Base-by-base conservation (phyloP, 2,888 invertebrate species). In the Phanerotoma sp. region DNA sequence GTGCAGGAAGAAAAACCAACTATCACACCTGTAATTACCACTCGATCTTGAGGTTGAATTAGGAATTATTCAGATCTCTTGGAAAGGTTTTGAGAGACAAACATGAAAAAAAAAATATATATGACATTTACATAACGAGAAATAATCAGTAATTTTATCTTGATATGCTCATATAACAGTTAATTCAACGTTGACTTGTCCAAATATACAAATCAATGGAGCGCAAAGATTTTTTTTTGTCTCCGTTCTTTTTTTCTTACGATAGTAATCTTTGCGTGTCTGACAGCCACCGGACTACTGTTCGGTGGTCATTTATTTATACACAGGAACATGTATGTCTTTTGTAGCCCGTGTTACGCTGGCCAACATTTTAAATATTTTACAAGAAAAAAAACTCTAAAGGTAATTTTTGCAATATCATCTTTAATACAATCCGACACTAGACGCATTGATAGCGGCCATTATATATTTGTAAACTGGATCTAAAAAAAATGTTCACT, bases 231-330 rank as follows among this genome's bases (percentile, higher is more conserved):
- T 55, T 47, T 28, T 47, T 33, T 51, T 18, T 37, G 16, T 53
- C 21, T n/a, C n/a, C n/a, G n/a, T n/a, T 47, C 9, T 47, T 28
- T 16, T 45, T 22, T 44, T 57, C 47, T 51, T 38, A 47, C 35
- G 53, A 57, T 57, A 54, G 48, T 59, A 57, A 61, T 61, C 61
- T 37, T 40, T 37, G 49, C 52, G 37, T 33, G 44, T 45, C 42
- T 56, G 61, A 61, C 59, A 58, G 54, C 51, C 37, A 52, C 45
- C 20, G 54, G 50, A 54, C 61, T 61, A 52, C 52, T 32, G 56
- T 58, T 51, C 52, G 13, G 51, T 22, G 52, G 22, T 40, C 33
- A 40, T 47, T 16, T 47, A 47, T 33, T 13, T 53, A 48, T 25
- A 44, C 30, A 28, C 28, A 32, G 18, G 10, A 11, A 15, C n/a